Percentiles rank a stretch among this genome's conserved stretches.
These are phyloP conservation scores for Onychomys torridus DNA, from an alignment of 2,797 vertebrate species.

Conservation along the genomic window DNA sequence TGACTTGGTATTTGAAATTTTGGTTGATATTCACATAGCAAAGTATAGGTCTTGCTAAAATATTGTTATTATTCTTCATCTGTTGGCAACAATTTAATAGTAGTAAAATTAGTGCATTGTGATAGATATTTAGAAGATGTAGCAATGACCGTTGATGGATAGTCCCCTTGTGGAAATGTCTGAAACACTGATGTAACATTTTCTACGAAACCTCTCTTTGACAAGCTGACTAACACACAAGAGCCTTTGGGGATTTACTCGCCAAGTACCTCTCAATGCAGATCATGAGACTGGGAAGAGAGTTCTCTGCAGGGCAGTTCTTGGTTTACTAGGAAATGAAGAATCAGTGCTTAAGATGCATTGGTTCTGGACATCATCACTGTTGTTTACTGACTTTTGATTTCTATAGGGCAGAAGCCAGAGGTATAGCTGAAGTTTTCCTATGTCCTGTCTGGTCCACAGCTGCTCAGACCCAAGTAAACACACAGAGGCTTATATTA, in stretches of 20 bases:
- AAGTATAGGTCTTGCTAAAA: neutral
- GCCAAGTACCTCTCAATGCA: neutral
- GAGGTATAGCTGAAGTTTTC: neutral
- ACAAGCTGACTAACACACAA: neutral
- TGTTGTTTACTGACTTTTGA: neutral
- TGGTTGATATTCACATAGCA: neutral
- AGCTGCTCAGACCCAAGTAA: too few relatives aligned
- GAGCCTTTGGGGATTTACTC: neutral
- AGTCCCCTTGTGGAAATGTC: neutral
- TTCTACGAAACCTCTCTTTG: neutral
- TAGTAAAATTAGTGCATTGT: neutral
- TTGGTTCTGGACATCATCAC: neutral
- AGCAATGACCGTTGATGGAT: neutral
- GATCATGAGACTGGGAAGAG: neutral
- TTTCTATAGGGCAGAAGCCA: neutral
- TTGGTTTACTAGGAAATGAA: neutral
- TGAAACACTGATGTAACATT: neutral
- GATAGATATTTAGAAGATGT: neutral
- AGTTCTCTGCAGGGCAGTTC: accelerated
- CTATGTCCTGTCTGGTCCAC: too few relatives aligned
- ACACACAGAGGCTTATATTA: too few relatives aligned
- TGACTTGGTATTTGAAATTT: neutral
- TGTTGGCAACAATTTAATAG: neutral
- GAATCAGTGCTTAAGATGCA: neutral
- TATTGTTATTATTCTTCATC: neutral